Conservation (phyloP, 2,888 invertebrate species). For the Tachina grossa region DNA sequence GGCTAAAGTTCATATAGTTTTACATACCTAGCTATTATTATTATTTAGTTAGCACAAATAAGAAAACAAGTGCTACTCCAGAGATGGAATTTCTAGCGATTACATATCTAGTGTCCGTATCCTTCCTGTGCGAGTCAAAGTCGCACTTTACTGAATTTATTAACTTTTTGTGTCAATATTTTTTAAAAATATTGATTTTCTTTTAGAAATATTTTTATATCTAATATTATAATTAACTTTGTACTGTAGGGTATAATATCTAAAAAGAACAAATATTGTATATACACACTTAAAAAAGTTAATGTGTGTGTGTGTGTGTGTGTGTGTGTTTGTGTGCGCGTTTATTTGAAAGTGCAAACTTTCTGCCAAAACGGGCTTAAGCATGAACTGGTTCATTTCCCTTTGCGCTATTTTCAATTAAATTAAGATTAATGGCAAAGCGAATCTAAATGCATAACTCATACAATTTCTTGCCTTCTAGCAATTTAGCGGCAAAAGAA, state of each 20-base stretch:
- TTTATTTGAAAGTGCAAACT: background rate
- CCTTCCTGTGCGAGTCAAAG: no score
- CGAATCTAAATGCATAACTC: conserved; percentile 67
- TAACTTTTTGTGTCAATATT: no score
- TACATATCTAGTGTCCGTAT: no score
- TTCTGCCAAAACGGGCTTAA: conserved; percentile 42
- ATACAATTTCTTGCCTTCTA: conserved; percentile 55
- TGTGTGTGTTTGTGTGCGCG: background rate
- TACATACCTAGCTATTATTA: no score
- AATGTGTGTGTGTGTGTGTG: background rate
- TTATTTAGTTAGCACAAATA: no score
- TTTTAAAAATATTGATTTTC: no score
- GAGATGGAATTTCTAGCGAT: no score
- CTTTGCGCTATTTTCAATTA: conserved; percentile 65
- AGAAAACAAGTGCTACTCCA: no score
- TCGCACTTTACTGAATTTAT: no score
- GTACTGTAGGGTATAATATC: conserved; percentile 11
- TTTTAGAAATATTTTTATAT: no score
- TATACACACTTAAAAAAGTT: background rate
- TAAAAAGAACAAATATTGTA: background rate
- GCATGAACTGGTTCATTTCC: conserved; percentile 56
- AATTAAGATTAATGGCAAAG: conserved; percentile 70
- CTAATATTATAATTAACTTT: background rate
- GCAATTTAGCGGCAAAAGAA: conserved; percentile 53
- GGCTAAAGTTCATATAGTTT: no score